Base-by-base conservation (phyloP, 2,888 invertebrate genomes). In the Agrotis puta region DNA sequence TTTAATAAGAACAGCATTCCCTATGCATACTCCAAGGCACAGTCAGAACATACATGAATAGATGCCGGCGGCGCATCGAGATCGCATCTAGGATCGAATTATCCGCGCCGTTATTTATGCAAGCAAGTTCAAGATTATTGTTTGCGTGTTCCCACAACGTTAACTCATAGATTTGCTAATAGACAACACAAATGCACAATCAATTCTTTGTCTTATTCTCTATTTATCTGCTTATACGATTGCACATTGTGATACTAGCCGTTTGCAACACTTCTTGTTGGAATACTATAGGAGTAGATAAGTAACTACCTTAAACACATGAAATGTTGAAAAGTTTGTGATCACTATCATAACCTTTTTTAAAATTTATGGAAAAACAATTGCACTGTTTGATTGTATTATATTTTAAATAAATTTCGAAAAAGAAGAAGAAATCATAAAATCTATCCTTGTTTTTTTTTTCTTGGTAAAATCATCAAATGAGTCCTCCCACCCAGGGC, bases 61-160 rank as follows among this genome's bases (percentile, higher is more conserved):
- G 48, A 70, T 50, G 75, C 79, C 63, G 59, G 53, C 53, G 76
- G 80, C 81, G 50, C 56, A 68, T 65, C 68, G 48, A 73, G 83
- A 83, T 83, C 65, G 64, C 65, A 77, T 83, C 71, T 70, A 66
- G 62, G 39, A 80, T 77, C 74, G 54, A 68, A 74, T 68, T 81
- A 74, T 73, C 81, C 69, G 54, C 64, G 47, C 63, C 74, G 68
- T 78, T 84, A 84, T 81, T 71, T 77, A 82, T 84, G 77, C 75
- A 74, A 58, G 59, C 69, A 81, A 83, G 82, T 85, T 82, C 78
- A 82, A 85, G 74, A 82, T 76, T 74, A 82, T 82, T 84, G 74
- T 73, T 75, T 33, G 65, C 67, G 54, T 79, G 70, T 82, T 82
- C 74, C 68, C 81, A 85, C 64, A 67, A 53, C 69, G 70, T 72